These are phyloP conservation scores for Stylophora pistillata DNA, from an alignment of 64 coral and sea anemone genomes.

Conservation along the genomic window DNA sequence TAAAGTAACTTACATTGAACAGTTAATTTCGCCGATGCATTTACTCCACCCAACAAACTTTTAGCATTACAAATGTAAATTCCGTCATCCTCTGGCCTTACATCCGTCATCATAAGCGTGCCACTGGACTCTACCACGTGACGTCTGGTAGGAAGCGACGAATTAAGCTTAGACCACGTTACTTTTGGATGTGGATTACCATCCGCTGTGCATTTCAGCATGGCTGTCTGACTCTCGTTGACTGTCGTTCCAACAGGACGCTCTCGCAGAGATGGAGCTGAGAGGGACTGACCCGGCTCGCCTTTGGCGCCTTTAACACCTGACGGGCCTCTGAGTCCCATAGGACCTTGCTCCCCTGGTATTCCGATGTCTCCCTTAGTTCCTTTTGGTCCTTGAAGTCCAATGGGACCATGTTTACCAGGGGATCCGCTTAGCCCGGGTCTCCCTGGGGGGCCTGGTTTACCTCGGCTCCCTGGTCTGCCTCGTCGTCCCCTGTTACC, in stretches of 20 bases:
- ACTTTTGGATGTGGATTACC: conserved; percentile 40
- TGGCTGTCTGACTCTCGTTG: conserved; percentile 42
- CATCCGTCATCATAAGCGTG: too few relatives aligned
- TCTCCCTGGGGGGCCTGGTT: conserved; percentile 20
- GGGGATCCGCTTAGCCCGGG: conserved; percentile 32
- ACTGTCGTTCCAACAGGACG: conserved; percentile 26
- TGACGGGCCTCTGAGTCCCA: conserved; percentile 32
- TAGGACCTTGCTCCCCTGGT: conserved; percentile 29
- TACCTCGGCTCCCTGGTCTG: conserved; percentile 32
- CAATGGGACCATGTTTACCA: conserved; percentile 52
- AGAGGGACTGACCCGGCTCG: conserved; percentile 40
- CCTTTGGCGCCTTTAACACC: conserved; percentile 44
- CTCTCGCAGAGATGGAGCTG: conserved; percentile 31
- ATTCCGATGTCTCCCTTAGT: conserved; percentile 33
- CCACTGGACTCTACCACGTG: conserved; percentile 25
- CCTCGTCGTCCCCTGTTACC: conserved; percentile 47
- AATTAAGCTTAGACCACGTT: conserved; percentile 46
- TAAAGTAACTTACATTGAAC: conserved; percentile 37
- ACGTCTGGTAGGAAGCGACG: neutral
- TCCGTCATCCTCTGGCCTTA: conserved; percentile 6
- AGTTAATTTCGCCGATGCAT: conserved; percentile 1
- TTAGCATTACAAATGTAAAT: conserved; percentile 29
- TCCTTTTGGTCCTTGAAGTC: conserved; percentile 9
- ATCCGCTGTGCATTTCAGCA: conserved; percentile 43
- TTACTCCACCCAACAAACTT: conserved; percentile 14